Evolutionary conservation across 1,140 invertebrate genomes (phyloP), one percentile per base, ranked within the genome.

Genomic region (Drosophila prosaltans): DNA sequence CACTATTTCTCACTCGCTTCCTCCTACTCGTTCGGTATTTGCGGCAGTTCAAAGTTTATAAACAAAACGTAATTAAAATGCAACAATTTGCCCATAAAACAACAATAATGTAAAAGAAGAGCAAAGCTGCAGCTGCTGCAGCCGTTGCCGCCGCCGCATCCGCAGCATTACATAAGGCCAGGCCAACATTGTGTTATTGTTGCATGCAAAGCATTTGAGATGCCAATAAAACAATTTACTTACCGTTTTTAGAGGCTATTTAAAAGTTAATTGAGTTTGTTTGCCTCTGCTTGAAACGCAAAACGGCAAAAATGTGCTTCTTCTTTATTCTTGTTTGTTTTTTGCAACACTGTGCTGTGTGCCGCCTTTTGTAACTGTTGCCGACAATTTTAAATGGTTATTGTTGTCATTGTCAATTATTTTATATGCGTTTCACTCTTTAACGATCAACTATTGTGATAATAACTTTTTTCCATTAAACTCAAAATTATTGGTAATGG

Each of bases 21-120:
- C 21, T 11, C 32, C 21, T 21, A 1, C 30, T 43, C 8, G 48
- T 32, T 58, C 54, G n/a, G 39, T 45, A 51, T 24, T 24, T 55
- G 8, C 16, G 57, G 45, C 45, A 51, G 45, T 51, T 51, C 57
- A 62, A 62, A 41, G 60, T 62, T 62, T 62, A 62, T 62, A 62
- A 62, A 62, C 60, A 62, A 62, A 59, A 40, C 57, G 16, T 21
- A 40, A 16, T 57, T 41, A 24, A 51, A 43, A 58, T 69, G 72
- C 74, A 76, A 76, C 73, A 76, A 76, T 45, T 69, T 63, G 74
- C 73, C 59, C 74, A 68, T 76, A 76, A 76, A 75, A 75, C 57
- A 59, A 32, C 32, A 58, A n/a, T 16, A 1, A 51, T 6, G 8
- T 8, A 21, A 48, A 24, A 6, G 8, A 24, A 26, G 21, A 26